These are phyloP conservation scores for Pheosia tremula DNA, from an alignment of 2,888 invertebrate genomes.

Conservation along the genomic window DNA sequence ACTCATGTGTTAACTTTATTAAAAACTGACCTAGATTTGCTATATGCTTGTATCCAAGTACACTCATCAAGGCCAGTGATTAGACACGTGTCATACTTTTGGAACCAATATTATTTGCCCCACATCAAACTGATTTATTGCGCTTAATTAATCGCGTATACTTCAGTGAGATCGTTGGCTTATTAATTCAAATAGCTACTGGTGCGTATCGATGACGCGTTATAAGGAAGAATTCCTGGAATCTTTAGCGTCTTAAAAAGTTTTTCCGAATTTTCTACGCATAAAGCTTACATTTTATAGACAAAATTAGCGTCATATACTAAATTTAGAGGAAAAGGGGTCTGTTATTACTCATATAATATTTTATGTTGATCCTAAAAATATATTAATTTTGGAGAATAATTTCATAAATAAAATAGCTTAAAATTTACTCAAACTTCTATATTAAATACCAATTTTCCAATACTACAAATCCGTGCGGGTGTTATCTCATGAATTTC, in stretches of 20 bases:
- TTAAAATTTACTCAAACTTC: too few relatives aligned
- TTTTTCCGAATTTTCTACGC: too few relatives aligned
- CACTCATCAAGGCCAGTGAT: neutral
- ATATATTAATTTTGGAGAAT: too few relatives aligned
- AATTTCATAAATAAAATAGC: too few relatives aligned
- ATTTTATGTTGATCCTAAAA: too few relatives aligned
- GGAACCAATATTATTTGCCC: slow-evolving; percentile 40
- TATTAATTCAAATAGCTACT: slow-evolving; percentile 15
- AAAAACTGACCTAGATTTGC: neutral
- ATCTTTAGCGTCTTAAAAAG: too few relatives aligned
- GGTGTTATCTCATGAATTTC: slow-evolving; percentile 31
- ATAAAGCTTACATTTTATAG: too few relatives aligned
- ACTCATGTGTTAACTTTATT: neutral
- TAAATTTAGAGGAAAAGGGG: too few relatives aligned
- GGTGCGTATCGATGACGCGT: slow-evolving; percentile 3
- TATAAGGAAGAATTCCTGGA: slow-evolving; percentile 11
- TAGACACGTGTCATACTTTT: slow-evolving; percentile 31
- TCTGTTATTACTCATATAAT: too few relatives aligned
- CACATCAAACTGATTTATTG: slow-evolving; percentile 45
- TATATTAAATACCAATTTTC: neutral
- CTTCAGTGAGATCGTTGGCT: slow-evolving; percentile 12
- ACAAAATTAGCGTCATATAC: too few relatives aligned
- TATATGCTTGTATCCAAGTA: too few relatives aligned
- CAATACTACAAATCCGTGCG: slow-evolving; percentile 19
- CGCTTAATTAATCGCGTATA: slow-evolving; percentile 36